phyloP scores from a whole-genome alignment of 2,113 vertebrate genomes.

The Cottus gobio region DNA sequence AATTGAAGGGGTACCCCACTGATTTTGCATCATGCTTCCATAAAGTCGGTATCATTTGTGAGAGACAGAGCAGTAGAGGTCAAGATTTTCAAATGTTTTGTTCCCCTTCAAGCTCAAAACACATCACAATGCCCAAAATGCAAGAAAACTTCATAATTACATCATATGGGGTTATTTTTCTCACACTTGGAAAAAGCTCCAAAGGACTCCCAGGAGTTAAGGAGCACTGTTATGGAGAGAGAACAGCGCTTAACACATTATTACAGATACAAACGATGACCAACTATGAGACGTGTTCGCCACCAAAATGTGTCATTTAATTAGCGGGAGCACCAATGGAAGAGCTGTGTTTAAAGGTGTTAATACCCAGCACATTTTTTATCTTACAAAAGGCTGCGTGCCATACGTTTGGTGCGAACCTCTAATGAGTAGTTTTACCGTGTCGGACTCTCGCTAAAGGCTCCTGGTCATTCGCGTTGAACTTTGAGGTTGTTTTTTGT shows the following conservation, averaged over 20 bases:
- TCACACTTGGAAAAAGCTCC: not conserved
- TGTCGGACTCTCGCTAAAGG: constrained; percentile 53
- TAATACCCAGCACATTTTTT: constrained; percentile 33
- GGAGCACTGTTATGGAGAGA: not conserved
- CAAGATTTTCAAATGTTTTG: not conserved
- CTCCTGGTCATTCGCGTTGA: constrained; percentile 66
- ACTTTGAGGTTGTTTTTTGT: constrained; percentile 30
- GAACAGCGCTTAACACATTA: not conserved
- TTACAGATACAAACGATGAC: not conserved
- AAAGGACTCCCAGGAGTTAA: not conserved
- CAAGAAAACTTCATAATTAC: not conserved
- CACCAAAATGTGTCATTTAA: constrained; percentile 1
- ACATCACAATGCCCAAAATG: not conserved
- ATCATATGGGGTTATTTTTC: not conserved
- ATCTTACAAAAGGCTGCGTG: not conserved
- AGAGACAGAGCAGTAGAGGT: not conserved
- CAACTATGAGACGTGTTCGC: not conserved
- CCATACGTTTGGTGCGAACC: constrained; percentile 36
- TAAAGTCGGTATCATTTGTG: not conserved
- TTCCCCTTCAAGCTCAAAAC: not conserved
- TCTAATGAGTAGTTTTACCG: constrained; percentile 66
- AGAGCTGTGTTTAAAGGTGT: not conserved
- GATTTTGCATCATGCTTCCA: not conserved
- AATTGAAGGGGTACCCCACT: not conserved
- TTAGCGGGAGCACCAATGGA: not conserved